Conservation (phyloP, 1,140 invertebrate genomes). For the Cydia splendana region DNA sequence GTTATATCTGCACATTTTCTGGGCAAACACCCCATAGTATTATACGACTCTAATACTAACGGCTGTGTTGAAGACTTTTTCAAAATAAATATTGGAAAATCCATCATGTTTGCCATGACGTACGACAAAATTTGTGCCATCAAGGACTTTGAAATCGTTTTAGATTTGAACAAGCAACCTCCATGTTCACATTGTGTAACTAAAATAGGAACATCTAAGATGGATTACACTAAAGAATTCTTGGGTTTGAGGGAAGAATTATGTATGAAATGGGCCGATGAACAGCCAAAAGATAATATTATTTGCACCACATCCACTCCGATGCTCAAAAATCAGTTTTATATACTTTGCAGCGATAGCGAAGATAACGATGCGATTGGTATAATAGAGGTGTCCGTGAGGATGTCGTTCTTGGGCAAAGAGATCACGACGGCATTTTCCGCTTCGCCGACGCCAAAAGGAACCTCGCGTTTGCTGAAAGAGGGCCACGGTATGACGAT, state of each 20-base stretch:
- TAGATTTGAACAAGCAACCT: conserved; percentile 64
- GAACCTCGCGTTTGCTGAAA: conserved; percentile 58
- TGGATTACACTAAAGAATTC: conserved; percentile 67
- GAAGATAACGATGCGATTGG: conserved; percentile 64
- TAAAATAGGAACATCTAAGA: conserved; percentile 64
- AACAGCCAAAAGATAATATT: conserved; percentile 68
- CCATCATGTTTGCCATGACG: conserved; percentile 71
- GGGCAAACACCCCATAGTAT: conserved; percentile 65
- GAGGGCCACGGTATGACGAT: conserved; percentile 68
- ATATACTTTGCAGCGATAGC: conserved; percentile 59
- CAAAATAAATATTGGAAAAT: conserved; percentile 69
- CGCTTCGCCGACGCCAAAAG: conserved; percentile 55
- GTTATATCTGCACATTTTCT: conserved; percentile 66
- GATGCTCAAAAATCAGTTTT: conserved; percentile 66
- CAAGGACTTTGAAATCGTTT: conserved; percentile 59
- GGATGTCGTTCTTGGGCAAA: conserved; percentile 73
- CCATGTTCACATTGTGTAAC: conserved; percentile 66
- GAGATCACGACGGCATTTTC: conserved; percentile 71
- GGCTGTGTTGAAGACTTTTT: conserved; percentile 63
- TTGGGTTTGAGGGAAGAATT: conserved; percentile 59
- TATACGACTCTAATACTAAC: conserved; percentile 61
- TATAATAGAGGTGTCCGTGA: conserved; percentile 63
- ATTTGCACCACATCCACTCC: conserved; percentile 69
- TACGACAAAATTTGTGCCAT: conserved; percentile 73
- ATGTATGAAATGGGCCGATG: conserved; percentile 63